Evolutionary conservation across 1,140 invertebrate species (phyloP).

Genomic region (Drosophila kepulauana): DNA sequence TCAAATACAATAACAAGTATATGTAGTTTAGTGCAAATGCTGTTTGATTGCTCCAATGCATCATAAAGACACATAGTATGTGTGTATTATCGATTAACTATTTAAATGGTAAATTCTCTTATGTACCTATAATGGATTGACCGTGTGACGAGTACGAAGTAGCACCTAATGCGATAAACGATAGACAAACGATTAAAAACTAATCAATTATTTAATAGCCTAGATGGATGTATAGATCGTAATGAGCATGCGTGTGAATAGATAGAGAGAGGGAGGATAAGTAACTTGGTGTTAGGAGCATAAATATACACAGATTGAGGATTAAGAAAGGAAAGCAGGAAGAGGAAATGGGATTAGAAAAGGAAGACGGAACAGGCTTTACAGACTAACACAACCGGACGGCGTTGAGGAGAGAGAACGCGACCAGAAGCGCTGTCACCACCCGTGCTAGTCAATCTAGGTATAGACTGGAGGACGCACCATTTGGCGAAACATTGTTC

Average conservation of each 20-base stretch:
- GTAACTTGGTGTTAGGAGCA: conserved; percentile 6
- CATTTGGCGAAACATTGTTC: conserved; percentile 50
- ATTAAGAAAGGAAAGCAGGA: neutral
- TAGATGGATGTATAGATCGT: conserved; percentile 27
- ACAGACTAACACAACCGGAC: conserved; percentile 63
- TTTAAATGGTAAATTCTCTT: conserved; percentile 25
- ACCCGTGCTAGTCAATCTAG: conserved; percentile 84
- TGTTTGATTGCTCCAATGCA: conserved; percentile 11
- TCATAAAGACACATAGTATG: neutral
- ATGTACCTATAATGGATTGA: conserved; percentile 16
- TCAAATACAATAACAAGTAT: conserved; percentile 29
- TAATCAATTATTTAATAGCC: conserved; percentile 86
- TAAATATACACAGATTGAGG: conserved; percentile 3
- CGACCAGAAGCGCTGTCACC: conserved; percentile 69
- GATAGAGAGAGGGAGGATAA: neutral
- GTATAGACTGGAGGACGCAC: conserved; percentile 24
- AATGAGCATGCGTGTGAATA: conserved; percentile 17
- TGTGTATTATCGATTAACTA: conserved; percentile 11
- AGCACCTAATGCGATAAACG: conserved; percentile 53
- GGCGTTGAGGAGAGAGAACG: conserved; percentile 36
- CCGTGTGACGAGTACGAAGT: conserved; percentile 4
- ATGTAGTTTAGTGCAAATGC: conserved; percentile 33
- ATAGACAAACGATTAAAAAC: conserved; percentile 51
- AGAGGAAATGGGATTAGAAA: neutral
- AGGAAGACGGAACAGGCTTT: neutral